These are phyloP conservation scores for Drosophila paranaensis DNA, from an alignment of 2,888 invertebrate species.

Conservation along the genomic window DNA sequence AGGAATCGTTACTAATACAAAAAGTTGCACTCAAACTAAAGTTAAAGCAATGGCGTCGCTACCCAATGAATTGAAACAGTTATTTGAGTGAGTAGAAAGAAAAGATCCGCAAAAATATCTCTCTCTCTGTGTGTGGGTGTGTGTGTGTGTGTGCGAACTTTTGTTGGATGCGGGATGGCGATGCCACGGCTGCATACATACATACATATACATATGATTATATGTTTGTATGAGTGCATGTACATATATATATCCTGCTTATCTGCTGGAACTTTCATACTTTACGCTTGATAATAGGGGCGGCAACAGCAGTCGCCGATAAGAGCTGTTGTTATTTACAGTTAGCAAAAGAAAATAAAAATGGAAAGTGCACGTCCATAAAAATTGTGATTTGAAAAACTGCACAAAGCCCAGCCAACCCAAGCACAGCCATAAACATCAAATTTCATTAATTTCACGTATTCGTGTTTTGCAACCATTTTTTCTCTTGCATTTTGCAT, in stretches of 20 bases:
- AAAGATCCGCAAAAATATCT: conserved; percentile 15
- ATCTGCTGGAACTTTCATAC: conserved; percentile 37
- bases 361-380: conserved; percentile 35
- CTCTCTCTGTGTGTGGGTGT: not conserved
- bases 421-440: not conserved
- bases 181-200: conserved; percentile 19
- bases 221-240: not conserved
- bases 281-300: conserved; percentile 42
- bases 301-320: conserved; percentile 31
- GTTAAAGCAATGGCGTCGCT: conserved; percentile 67
- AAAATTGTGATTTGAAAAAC: conserved; percentile 6
- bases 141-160: conserved; percentile 6
- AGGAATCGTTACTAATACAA: conserved; percentile 26
- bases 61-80: conserved; percentile 68
- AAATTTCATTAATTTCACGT: conserved; percentile 1
- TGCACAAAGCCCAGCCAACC: not conserved
- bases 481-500: conserved; percentile 13
- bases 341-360: not conserved
- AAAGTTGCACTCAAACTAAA: conserved; percentile 11
- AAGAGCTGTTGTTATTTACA: conserved; percentile 20
- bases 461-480: conserved; percentile 5
- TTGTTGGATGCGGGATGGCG: conserved; percentile 31
- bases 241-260: conserved; percentile 52
- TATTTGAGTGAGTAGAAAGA: conserved; percentile 75
- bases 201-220: not conserved